These are phyloP conservation scores for Leuciscus idus DNA, from an alignment of 2,113 vertebrate species.

Conservation along the genomic window DNA sequence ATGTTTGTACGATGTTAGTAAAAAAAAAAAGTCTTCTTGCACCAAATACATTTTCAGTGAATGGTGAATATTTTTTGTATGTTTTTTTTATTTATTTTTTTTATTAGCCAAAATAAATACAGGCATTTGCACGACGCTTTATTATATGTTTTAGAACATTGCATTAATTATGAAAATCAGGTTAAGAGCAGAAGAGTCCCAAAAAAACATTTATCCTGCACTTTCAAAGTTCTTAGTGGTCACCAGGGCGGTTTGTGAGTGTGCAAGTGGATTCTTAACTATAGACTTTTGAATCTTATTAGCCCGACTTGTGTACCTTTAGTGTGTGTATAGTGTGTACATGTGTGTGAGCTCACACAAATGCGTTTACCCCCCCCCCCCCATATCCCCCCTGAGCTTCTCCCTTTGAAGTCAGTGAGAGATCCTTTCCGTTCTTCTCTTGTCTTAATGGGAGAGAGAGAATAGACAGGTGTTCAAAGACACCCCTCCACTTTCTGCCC, in stretches of 20 bases:
- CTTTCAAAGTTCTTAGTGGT: neutral
- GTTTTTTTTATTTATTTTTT: neutral
- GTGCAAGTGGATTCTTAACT: neutral
- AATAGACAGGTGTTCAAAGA: constrained; percentile 45
- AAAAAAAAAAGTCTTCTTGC: too few relatives aligned
- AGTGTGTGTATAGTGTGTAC: neutral
- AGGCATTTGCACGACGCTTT: neutral
- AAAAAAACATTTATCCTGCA: neutral
- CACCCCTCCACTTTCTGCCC: constrained; percentile 18
- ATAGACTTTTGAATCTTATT: neutral
- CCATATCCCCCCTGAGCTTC: neutral
- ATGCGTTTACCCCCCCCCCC: neutral
- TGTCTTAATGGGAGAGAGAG: constrained; percentile 6
- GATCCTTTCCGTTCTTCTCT: constrained; percentile 32
- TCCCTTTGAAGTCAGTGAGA: constrained; percentile 44
- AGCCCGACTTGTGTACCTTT: neutral
- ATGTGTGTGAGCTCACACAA: neutral
- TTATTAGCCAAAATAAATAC: neutral
- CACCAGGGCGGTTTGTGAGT: neutral
- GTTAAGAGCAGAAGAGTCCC: neutral
- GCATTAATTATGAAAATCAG: neutral
- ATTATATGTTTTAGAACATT: neutral
- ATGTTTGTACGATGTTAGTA: too few relatives aligned
- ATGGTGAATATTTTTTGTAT: neutral
- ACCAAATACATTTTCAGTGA: neutral